These are phyloP conservation scores for Crypturellus undulatus DNA, from an alignment of 2,113 vertebrate genomes.

Conservation along the genomic window DNA sequence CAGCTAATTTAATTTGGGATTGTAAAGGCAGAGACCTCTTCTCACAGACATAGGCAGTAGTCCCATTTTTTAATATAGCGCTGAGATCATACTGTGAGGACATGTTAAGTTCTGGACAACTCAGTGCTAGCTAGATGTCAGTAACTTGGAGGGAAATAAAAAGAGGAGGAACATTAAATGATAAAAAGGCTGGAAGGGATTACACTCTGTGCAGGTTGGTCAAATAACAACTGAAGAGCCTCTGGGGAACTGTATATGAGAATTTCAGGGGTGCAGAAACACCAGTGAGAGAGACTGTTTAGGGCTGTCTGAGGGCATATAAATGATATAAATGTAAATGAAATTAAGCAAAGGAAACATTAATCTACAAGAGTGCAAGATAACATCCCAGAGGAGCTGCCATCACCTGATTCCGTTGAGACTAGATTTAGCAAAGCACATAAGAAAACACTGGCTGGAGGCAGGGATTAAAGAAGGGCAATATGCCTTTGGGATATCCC, in stretches of 20 bases:
- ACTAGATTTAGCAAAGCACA: not conserved
- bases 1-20: constrained; percentile 71
- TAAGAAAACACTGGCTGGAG: not conserved
- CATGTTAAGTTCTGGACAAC: constrained; percentile 61
- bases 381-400: not conserved
- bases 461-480: not conserved
- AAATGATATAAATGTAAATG: constrained; percentile 17
- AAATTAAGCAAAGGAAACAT: constrained; percentile 52
- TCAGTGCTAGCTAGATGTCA: constrained; percentile 23
- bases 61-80: constrained; percentile 66
- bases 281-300: not conserved
- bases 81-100: constrained; percentile 38
- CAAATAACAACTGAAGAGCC: constrained; percentile 59
- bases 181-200: constrained; percentile 64
- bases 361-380: constrained; percentile 10
- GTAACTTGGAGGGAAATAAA: constrained; percentile 48
- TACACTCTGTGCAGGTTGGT: constrained; percentile 40
- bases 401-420: constrained; percentile 2
- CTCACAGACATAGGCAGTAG: constrained; percentile 42
- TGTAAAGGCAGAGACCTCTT: constrained; percentile 68
- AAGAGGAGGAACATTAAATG: constrained; percentile 22
- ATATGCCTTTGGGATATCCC: not conserved
- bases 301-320: constrained; percentile 13
- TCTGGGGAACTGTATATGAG: not conserved
- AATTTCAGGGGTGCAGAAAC: constrained; percentile 43